phyloP scores from a whole-genome alignment of 2,888 invertebrate species.

The Acrobasis consociella region DNA sequence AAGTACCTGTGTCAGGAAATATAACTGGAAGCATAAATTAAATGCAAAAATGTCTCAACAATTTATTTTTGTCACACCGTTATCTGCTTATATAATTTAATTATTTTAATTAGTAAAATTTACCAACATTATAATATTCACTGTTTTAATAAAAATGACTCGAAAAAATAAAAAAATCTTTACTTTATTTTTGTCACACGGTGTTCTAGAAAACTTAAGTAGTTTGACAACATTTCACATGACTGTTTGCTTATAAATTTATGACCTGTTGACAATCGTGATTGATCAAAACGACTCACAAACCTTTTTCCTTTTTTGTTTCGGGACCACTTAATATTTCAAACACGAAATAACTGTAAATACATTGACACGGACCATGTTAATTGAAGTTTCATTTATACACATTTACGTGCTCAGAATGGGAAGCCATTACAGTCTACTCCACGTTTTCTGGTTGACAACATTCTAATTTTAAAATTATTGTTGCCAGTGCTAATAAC shows the following conservation, averaged over 20 bases:
- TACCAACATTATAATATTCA: too few species aligned
- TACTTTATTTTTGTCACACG: neutral
- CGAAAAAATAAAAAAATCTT: too few species aligned
- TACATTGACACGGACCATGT: slow-evolving; percentile 63
- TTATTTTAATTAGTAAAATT: too few species aligned
- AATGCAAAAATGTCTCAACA: too few species aligned
- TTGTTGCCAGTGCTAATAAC: slow-evolving; percentile 11
- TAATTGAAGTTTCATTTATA: slow-evolving; percentile 71
- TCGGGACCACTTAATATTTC: slow-evolving; percentile 38
- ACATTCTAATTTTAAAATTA: slow-evolving; percentile 32
- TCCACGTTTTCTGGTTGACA: slow-evolving; percentile 51
- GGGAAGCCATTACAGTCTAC: slow-evolving; percentile 52
- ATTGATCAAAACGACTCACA: slow-evolving; percentile 21
- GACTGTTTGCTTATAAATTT: neutral
- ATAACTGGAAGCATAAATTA: too few species aligned
- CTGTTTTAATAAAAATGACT: too few species aligned
- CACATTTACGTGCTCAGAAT: slow-evolving; percentile 47
- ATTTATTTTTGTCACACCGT: too few species aligned
- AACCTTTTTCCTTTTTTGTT: slow-evolving; percentile 50
- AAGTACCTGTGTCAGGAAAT: too few species aligned
- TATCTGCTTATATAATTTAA: too few species aligned
- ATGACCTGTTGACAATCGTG: neutral
- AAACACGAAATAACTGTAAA: slow-evolving; percentile 64
- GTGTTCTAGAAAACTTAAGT: neutral
- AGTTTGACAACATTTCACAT: neutral